Evolutionary conservation across 2,113 vertebrate genomes (phyloP).

Genomic region (Urocitellus parryii): DNA sequence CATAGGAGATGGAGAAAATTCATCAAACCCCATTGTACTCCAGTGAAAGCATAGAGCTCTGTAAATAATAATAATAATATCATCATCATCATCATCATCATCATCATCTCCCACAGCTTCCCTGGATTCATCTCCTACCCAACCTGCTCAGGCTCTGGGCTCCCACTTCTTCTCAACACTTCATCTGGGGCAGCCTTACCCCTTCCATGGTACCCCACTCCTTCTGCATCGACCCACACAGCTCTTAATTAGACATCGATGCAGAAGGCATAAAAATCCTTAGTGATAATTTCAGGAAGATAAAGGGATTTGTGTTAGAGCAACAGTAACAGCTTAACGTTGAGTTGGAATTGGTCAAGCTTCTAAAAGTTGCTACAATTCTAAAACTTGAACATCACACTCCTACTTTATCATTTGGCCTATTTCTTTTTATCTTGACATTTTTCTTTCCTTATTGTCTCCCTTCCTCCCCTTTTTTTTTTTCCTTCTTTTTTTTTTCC

Average conservation of each 20-base stretch:
- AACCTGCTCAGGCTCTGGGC: background rate
- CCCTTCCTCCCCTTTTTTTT: no score
- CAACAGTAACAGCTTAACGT: background rate
- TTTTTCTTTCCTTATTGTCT: background rate
- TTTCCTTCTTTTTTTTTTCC: no score
- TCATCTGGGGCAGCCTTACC: background rate
- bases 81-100: no score
- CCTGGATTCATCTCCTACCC: no score
- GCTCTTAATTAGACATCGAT: background rate
- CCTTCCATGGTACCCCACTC: background rate
- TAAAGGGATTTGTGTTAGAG: background rate
- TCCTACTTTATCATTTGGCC: background rate
- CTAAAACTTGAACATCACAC: background rate
- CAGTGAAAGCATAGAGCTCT: background rate
- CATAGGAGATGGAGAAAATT: background rate
- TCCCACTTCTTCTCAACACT: background rate
- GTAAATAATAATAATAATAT: background rate
- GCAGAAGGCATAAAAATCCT: background rate
- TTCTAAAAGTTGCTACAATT: background rate
- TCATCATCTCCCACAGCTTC: background rate
- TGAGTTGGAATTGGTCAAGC: background rate
- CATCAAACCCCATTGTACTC: background rate
- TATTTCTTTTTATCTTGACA: background rate
- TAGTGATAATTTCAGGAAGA: background rate
- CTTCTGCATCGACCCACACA: background rate